Conservation (phyloP, 2,113 vertebrate species). For the Hippolais icterina region DNA sequence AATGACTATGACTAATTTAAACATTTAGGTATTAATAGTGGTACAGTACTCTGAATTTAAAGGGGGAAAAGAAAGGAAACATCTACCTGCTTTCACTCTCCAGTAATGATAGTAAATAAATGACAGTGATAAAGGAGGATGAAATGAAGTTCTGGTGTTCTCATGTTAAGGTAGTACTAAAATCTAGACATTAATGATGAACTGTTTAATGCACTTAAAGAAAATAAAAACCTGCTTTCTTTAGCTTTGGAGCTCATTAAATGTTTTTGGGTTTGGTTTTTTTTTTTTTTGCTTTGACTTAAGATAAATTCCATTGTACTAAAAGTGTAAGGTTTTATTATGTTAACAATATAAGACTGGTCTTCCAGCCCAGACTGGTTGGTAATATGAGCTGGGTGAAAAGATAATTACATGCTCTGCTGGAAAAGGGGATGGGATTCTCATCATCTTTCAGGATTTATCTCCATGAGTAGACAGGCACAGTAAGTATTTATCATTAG, state of each 20-base stretch:
- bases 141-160: neutral
- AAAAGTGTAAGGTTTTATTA: neutral
- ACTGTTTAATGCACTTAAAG: neutral
- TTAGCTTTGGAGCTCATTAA: neutral
- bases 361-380: neutral
- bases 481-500: neutral
- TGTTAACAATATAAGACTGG: neutral
- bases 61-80: neutral
- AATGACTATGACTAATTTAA: constrained; percentile 21
- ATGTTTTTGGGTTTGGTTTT: neutral
- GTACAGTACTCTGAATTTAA: neutral
- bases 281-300: neutral
- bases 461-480: neutral
- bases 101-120: neutral
- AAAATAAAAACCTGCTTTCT: neutral
- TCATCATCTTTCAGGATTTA: constrained; percentile 2
- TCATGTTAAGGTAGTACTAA: neutral
- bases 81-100: neutral
- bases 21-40: neutral
- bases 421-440: neutral
- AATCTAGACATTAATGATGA: neutral
- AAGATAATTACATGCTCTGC: constrained; percentile 9
- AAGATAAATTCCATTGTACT: neutral
- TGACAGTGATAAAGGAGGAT: neutral
- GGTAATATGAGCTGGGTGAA: neutral